These are phyloP conservation scores for Styela plicata DNA, from an alignment of 23 tunicate species.

Conservation along the genomic window DNA sequence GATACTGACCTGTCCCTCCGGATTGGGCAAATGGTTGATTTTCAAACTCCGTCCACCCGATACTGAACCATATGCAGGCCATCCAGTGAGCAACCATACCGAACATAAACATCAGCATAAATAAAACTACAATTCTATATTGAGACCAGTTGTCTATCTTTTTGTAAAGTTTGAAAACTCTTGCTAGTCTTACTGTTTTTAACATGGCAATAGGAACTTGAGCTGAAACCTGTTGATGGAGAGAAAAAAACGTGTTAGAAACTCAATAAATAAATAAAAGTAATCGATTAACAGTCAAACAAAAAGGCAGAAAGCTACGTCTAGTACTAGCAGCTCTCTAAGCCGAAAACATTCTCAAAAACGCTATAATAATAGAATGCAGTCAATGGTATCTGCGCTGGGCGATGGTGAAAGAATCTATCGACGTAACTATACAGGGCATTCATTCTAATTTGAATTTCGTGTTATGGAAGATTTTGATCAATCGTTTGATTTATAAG, in stretches of 20 bases:
- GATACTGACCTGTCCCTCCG: not conserved
- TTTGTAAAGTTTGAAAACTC: slow-evolving; percentile 35
- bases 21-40: not conserved
- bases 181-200: slow-evolving; percentile 45
- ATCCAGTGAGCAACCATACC: slow-evolving; percentile 67
- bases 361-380: no score
- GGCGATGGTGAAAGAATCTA: no score
- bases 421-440: no score
- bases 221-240: slow-evolving; percentile 25
- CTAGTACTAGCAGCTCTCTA: no score
- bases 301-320: not conserved
- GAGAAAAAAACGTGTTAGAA: not conserved
- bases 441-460: no score
- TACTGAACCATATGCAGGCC: slow-evolving; percentile 76
- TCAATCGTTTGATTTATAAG: no score
- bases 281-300: not conserved
- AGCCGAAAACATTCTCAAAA: no score
- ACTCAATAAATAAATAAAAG: not conserved
- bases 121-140: slow-evolving; percentile 38
- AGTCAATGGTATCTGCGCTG: no score
- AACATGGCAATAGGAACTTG: slow-evolving; percentile 27
- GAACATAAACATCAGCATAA: slow-evolving; percentile 43
- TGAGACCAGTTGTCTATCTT: slow-evolving; percentile 44
- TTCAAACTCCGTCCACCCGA: slow-evolving; percentile 46
- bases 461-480: no score